Conservation (phyloP, 2,113 vertebrate genomes). For the Dipodomys ordii region DNA sequence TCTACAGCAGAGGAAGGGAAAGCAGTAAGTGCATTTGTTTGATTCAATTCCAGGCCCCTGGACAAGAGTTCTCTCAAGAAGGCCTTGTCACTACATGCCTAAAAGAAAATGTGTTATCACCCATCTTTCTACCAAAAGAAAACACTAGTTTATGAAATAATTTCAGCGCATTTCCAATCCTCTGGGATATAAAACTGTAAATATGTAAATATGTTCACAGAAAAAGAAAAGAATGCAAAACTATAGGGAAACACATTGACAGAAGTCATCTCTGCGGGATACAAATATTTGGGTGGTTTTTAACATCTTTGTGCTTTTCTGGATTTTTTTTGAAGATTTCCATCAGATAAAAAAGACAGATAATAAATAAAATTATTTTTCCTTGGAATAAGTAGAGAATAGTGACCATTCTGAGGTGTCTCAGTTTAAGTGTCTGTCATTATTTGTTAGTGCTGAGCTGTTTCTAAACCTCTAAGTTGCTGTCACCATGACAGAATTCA, state of each 20-base stretch:
- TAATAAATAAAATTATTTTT: slow-evolving; percentile 5
- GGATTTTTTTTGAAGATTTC: slow-evolving; percentile 24
- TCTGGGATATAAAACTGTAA: background rate
- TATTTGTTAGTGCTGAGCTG: background rate
- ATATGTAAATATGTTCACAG: background rate
- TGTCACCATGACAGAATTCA: background rate
- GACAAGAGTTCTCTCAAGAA: background rate
- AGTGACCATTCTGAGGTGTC: background rate
- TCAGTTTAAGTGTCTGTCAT: too few species aligned
- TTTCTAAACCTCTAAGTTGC: slow-evolving; percentile 26
- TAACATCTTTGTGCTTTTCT: background rate
- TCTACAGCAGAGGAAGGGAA: slow-evolving; percentile 86
- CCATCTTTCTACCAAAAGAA: slow-evolving; percentile 17
- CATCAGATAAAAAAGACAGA: background rate
- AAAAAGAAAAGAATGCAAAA: slow-evolving; percentile 6
- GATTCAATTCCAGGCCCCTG: background rate
- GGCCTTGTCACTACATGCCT: background rate
- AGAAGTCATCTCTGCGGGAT: background rate
- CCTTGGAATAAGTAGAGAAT: slow-evolving; percentile 11
- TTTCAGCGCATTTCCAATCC: background rate
- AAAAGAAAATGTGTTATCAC: background rate
- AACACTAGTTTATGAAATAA: slow-evolving; percentile 17
- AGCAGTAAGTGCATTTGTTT: slow-evolving; percentile 43
- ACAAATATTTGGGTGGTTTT: background rate
- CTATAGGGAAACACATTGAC: background rate